A percentile compares a stretch with the other conserved stretches of the same genome.
Evolutionary conservation across 2,888 invertebrate genomes (phyloP).

Genomic region (Heliconius sara): DNA sequence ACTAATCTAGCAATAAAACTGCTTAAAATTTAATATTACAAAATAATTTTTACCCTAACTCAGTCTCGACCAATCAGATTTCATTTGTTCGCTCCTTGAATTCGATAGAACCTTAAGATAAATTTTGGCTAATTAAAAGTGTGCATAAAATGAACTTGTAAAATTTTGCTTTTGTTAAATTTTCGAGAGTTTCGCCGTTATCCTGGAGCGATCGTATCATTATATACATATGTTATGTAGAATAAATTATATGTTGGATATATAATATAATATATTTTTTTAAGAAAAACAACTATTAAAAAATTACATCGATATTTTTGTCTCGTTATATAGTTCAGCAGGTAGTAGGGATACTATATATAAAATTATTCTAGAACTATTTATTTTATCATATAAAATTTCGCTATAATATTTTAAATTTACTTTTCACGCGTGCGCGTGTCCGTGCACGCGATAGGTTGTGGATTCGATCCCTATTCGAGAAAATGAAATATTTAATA

Average conservation of each 20-base stretch:
- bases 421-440: too few relatives aligned
- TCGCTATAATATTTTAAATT: too few relatives aligned
- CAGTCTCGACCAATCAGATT: slow-evolving; percentile 11
- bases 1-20: neutral
- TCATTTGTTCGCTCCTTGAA: slow-evolving; percentile 22
- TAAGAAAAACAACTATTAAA: too few relatives aligned
- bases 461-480: too few relatives aligned
- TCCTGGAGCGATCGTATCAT: neutral
- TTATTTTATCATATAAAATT: too few relatives aligned
- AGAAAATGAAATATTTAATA: too few relatives aligned
- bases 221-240: neutral
- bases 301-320: too few relatives aligned
- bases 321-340: too few relatives aligned
- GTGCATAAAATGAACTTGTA: slow-evolving; percentile 24
- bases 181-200: neutral
- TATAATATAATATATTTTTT: neutral
- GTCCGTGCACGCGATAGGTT: too few relatives aligned
- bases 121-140: slow-evolving; percentile 20
- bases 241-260: neutral
- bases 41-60: slow-evolving; percentile 12
- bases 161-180: slow-evolving; percentile 23
- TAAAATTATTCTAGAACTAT: too few relatives aligned
- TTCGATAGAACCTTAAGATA: slow-evolving; percentile 6
- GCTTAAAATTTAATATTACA: slow-evolving; percentile 13
- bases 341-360: too few relatives aligned